These are phyloP conservation scores for Drosophila lowei DNA, from an alignment of 1,140 invertebrate genomes.

Conservation along the genomic window DNA sequence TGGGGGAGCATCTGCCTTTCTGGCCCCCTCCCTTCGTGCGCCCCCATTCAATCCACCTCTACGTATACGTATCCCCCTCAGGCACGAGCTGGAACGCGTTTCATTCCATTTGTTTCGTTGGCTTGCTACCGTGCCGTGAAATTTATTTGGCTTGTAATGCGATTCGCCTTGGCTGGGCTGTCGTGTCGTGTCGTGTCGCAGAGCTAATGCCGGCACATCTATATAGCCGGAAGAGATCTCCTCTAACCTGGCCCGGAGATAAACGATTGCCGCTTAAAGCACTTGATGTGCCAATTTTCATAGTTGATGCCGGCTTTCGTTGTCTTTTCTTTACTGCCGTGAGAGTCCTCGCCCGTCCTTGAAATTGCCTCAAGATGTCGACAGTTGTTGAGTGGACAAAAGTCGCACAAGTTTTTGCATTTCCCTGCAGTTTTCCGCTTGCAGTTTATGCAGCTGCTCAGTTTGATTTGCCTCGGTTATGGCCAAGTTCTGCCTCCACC, in stretches of 20 bases:
- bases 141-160: constrained; percentile 75
- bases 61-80: too few species aligned
- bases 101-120: constrained; percentile 6
- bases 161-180: constrained; percentile 64
- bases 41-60: too few species aligned
- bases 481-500: background rate
- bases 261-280: constrained; percentile 70
- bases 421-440: constrained; percentile 18
- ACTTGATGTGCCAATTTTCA: constrained; percentile 76
- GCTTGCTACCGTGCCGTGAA: constrained; percentile 14
- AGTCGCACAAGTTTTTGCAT: constrained; percentile 48
- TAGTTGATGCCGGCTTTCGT: constrained; percentile 46
- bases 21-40: too few species aligned
- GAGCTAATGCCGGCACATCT: constrained; percentile 64
- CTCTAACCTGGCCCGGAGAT: constrained; percentile 22
- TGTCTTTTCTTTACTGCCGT: constrained; percentile 4
- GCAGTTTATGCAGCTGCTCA: constrained; percentile 38
- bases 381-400: constrained; percentile 13
- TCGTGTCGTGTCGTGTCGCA: constrained; percentile 51
- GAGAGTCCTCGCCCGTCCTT: background rate
- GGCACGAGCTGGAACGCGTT: too few species aligned
- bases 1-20: constrained; percentile 22
- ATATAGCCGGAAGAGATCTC: constrained; percentile 15
- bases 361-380: constrained; percentile 37
- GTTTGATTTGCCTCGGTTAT: constrained; percentile 23